phyloP scores from a whole-genome alignment of 1,140 invertebrate genomes.

The Drosophila nannoptera region DNA sequence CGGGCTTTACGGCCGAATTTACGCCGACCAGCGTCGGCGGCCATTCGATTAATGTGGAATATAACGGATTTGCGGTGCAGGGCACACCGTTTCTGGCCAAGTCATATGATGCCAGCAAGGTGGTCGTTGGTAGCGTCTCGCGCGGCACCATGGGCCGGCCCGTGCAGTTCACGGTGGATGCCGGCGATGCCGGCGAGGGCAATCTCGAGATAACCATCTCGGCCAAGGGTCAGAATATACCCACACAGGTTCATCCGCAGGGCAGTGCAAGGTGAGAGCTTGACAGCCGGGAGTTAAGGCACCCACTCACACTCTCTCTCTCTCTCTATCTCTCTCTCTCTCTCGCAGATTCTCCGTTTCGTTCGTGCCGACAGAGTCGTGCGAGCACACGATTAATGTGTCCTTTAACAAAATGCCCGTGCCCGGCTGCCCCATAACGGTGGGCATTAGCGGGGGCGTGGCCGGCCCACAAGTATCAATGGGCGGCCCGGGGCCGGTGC shows the following conservation, averaged over 20 bases:
- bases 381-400: slow-evolving; percentile 96
- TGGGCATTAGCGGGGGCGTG: slow-evolving; percentile 86
- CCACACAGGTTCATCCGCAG: slow-evolving; percentile 98
- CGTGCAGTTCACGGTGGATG: slow-evolving; percentile 96
- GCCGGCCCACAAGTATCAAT: slow-evolving; percentile 86
- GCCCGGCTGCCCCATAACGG: slow-evolving; percentile 89
- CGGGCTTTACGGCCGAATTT: slow-evolving; percentile 93
- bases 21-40: slow-evolving; percentile 93
- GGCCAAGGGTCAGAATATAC: slow-evolving; percentile 94
- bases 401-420: slow-evolving; percentile 96
- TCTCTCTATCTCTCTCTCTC: not conserved
- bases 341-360: slow-evolving; percentile 91
- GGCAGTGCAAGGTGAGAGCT: slow-evolving; percentile 80
- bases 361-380: slow-evolving; percentile 95
- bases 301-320: not conserved
- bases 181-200: slow-evolving; percentile 97
- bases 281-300: not conserved
- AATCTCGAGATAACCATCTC: slow-evolving; percentile 98
- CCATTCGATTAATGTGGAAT: slow-evolving; percentile 93
- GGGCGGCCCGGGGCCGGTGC: slow-evolving; percentile 83
- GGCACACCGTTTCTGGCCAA: slow-evolving; percentile 96
- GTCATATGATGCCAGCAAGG: slow-evolving; percentile 94
- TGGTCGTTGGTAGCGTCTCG: slow-evolving; percentile 89
- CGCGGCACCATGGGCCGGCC: slow-evolving; percentile 91
- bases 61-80: slow-evolving; percentile 93